Percentiles rank a stretch among this genome's conserved stretches.
Conservation (phyloP, 2,797 vertebrate genomes). For the Sebastolobus altivelis region DNA sequence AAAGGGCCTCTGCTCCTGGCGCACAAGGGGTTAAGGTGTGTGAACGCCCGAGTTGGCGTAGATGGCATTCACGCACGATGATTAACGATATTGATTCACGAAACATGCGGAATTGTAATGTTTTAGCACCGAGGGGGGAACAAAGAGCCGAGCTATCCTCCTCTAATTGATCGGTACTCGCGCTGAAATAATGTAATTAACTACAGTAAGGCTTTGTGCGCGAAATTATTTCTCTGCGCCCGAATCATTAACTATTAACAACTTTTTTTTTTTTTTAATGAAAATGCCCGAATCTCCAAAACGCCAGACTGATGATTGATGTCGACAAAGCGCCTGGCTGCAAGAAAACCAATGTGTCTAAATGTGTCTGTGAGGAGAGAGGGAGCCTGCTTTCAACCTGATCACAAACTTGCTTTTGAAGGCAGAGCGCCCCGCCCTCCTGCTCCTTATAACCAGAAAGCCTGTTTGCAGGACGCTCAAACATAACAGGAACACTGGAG, state of each 20-base stretch:
- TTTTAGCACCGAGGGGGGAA: slow-evolving; percentile 13
- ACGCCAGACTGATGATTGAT: slow-evolving; percentile 38
- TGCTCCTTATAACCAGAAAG: slow-evolving; percentile 85
- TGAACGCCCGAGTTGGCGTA: slow-evolving; percentile 20
- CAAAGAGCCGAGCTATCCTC: slow-evolving; percentile 31
- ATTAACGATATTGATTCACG: slow-evolving; percentile 53
- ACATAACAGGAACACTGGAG: slow-evolving; percentile 82
- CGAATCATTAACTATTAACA: slow-evolving; percentile 56
- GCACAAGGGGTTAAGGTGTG: slow-evolving; percentile 59
- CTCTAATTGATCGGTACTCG: slow-evolving; percentile 28
- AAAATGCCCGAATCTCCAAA: slow-evolving; percentile 26
- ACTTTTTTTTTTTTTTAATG: slow-evolving; percentile 11
- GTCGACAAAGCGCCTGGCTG: slow-evolving; percentile 27
- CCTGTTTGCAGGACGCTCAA: slow-evolving; percentile 75
- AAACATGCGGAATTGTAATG: slow-evolving; percentile 29
- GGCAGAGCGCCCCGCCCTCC: slow-evolving; percentile 82
- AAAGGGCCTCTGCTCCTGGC: slow-evolving; percentile 51
- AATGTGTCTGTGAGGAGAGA: slow-evolving; percentile 64
- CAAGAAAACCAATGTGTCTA: slow-evolving; percentile 46
- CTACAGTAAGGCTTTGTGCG: slow-evolving; percentile 11
- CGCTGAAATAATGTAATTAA: slow-evolving; percentile 45
- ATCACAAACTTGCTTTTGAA: slow-evolving; percentile 82
- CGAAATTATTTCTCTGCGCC: slow-evolving; percentile 5
- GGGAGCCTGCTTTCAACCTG: slow-evolving; percentile 76
- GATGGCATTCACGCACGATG: slow-evolving; percentile 28